Conservation (phyloP, 2,113 vertebrate species). For the Ictidomys tridecemlineatus region DNA sequence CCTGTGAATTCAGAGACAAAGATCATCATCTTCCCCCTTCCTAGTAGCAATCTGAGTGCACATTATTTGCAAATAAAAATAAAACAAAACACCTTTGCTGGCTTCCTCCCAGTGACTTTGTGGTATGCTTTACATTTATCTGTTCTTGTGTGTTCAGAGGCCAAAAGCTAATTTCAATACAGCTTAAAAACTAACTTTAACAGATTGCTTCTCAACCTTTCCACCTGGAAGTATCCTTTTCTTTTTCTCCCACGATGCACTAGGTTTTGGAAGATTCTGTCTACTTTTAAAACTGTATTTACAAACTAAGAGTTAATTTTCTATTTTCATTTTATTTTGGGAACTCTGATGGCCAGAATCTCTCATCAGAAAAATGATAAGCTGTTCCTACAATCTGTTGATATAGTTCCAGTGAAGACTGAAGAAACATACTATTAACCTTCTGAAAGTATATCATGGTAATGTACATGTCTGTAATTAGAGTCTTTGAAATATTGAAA, state of each 20-base stretch:
- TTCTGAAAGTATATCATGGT: neutral
- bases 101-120: neutral
- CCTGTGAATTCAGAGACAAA: neutral
- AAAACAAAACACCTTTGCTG: neutral
- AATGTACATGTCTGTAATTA: neutral
- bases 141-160: neutral
- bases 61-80: neutral
- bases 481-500: conserved; percentile 14
- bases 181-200: conserved; percentile 10
- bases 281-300: conserved; percentile 16
- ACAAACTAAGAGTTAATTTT: neutral
- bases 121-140: neutral
- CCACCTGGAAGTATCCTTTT: neutral
- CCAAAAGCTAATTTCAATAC: conserved; percentile 25
- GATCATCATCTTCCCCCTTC: neutral
- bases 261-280: conserved; percentile 14
- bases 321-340: conserved; percentile 31
- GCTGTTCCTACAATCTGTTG: neutral
- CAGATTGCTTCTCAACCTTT: neutral
- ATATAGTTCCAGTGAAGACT: neutral
- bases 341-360: conserved; percentile 2
- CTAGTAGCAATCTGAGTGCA: neutral
- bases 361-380: conserved; percentile 55
- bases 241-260: neutral
- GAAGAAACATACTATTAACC: neutral